phyloP scores from a whole-genome alignment of 2,113 vertebrate genomes.

The Pygoscelis adeliae region DNA sequence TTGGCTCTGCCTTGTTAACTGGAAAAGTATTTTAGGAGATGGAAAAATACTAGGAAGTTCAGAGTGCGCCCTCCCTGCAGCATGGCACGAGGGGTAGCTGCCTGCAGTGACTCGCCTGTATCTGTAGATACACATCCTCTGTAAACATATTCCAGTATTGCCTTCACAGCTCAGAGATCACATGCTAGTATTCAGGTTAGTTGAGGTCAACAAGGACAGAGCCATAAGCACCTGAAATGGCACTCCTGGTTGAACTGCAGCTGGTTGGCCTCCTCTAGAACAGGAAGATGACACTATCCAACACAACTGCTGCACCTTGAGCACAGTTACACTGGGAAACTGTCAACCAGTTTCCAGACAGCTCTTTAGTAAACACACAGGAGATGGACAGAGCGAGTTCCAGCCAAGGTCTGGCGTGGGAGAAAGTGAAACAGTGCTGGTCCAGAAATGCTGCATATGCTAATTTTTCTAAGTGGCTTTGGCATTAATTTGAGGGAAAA shows the following conservation, averaged over 20 bases:
- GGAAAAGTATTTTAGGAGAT: conserved; percentile 34
- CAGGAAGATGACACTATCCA: neutral
- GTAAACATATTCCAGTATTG: neutral
- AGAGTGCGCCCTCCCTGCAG: neutral
- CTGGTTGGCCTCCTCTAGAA: neutral
- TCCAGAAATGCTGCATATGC: neutral
- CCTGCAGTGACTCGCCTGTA: neutral
- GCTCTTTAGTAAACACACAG: neutral
- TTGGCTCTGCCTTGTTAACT: conserved; percentile 38
- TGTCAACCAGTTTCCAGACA: neutral
- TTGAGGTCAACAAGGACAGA: neutral
- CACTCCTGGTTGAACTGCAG: neutral
- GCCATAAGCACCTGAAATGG: neutral
- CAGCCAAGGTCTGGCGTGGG: neutral
- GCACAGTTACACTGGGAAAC: neutral
- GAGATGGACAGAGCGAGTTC: neutral
- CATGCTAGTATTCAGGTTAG: neutral
- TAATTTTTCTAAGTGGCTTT: neutral
- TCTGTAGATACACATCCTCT: neutral
- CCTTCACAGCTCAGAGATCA: neutral
- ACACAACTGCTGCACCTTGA: neutral
- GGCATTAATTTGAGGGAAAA: neutral
- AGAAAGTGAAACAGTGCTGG: neutral
- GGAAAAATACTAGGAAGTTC: conserved; percentile 36
- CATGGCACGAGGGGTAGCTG: neutral